phyloP scores from a whole-genome alignment of 2,888 invertebrate genomes.

The Aleiodes alternator region DNA sequence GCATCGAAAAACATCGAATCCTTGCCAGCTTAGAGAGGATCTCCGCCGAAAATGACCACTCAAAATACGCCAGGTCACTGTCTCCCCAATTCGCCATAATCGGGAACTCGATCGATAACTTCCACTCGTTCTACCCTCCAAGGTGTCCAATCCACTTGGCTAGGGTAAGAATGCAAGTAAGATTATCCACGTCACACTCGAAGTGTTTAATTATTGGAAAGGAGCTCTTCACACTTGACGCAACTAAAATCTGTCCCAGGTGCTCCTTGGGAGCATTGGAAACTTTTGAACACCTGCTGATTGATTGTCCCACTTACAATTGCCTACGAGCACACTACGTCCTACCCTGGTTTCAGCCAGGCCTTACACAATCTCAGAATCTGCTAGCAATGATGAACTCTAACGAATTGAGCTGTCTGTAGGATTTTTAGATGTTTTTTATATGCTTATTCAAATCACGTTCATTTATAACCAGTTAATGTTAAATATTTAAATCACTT shows the following conservation, averaged over 20 bases:
- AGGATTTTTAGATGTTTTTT: background rate
- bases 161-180: conserved; percentile 37
- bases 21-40: background rate
- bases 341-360: background rate
- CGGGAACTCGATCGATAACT: background rate
- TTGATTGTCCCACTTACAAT: background rate
- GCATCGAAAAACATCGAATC: conserved; percentile 6
- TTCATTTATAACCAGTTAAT: no score
- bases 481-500: no score
- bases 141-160: conserved; percentile 19
- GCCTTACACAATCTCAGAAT: background rate
- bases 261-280: background rate
- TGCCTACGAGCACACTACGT: background rate
- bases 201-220: background rate
- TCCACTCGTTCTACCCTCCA: conserved; percentile 2
- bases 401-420: background rate
- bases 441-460: background rate
- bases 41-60: background rate
- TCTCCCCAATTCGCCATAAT: background rate
- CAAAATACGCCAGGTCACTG: conserved; percentile 2
- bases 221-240: background rate
- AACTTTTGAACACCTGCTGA: background rate
- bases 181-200: conserved; percentile 14
- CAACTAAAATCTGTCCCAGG: background rate
- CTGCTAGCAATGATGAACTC: background rate